Base-by-base conservation (phyloP, 2,113 vertebrate species). In the Oncorhynchus masou region DNA sequence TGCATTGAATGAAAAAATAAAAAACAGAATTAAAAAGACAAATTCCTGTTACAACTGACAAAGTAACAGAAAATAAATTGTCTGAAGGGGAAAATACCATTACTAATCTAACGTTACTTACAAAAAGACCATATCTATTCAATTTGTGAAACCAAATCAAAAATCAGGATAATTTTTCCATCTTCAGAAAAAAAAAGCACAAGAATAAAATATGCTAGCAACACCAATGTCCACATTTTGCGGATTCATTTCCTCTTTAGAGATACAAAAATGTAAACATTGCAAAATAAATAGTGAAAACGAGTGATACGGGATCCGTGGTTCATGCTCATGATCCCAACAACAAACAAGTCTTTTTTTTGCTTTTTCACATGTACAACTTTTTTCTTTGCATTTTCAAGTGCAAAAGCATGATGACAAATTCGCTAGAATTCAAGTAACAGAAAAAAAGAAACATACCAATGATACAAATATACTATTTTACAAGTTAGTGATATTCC, bases 231-330 rank as follows among this genome's bases (percentile, higher is more conserved):
- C 92, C 93, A 90, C 91, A 96, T 95, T 95, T 94, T 96, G 34
- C 91, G 91, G 92, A 95, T 96, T 96, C 95, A 94, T 96, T 96
- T 96, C 51, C 51, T 71, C 93, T 95, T 95, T 94, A 54, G 94
- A 45, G 39, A 95, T 96, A 97, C 94, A 96, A 97, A 86, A 97
- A 97, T 97, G 96, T 97, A 97, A 97, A 97, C 96, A 96, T 95
- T 93, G 94, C 95, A 94, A 96, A 96, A 97, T 97, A 98, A 97
- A 98, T 97, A 97, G 95, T 94, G 95, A 96, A 97, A 76, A 96
- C 92, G 93, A 94, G 94, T 95, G 95, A 96, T 91, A 92, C 92
- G 94, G 94, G 95, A 95, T 93, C 95, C 92, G 92, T 93, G 91
- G 51, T 94, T 95, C 95, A 96, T 96, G 95, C 95, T 95, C 94